Base-by-base conservation (phyloP, 2,888 invertebrate genomes). In the Deroplatys truncata region DNA sequence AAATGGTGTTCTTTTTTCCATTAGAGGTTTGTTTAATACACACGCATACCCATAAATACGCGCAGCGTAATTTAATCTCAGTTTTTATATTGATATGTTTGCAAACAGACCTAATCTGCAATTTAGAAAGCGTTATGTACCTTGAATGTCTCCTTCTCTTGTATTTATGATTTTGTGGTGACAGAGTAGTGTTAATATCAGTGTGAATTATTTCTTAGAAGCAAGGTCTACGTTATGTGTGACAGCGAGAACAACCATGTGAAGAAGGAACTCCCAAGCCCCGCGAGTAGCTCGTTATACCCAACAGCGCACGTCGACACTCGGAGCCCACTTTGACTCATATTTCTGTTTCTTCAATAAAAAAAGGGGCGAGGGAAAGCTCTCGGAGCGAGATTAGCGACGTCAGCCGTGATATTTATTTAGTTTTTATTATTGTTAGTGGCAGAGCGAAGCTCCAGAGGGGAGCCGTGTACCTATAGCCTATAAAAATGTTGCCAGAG, bases 401-500 rank as follows among this genome's bases (percentile, higher is more conserved):
- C 20, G 56, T 72, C 56, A 72, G 1, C 56, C 5, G 56, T 20
- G 56, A 20, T 72, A 72, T 72, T 72, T 72, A 72, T 72, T 72
- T 72, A 20, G 20, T 72, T 72, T 20, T 72, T 72, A 72, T 72
- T 72, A 72, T 72, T 72, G 56, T 72, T 72, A 72, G 56, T 72
- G 56, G 56, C 56, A 72, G 56, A 72, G 56, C 56, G 25, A 72
- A 72, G 56, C 2, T 16, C 25, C 16, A 7, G 56, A 20, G 56
- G 56, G 56, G 56, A 72, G 56, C 56, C 56, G 56, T 20, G 56
- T 5, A 72, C 28, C 43, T 56, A 56, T 86, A 85, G 82, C 29
- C 86, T 82, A 82, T 86, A 86, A 86, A 86, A 82, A 31, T 86
- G 86, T 29, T 86, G 86, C 31, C 86, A 86, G 82, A 82, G 82